A percentile compares a stretch with the other conserved stretches of the same genome.
Conservation (phyloP, 2,113 vertebrate species). For the Stictonetta naevosa region DNA sequence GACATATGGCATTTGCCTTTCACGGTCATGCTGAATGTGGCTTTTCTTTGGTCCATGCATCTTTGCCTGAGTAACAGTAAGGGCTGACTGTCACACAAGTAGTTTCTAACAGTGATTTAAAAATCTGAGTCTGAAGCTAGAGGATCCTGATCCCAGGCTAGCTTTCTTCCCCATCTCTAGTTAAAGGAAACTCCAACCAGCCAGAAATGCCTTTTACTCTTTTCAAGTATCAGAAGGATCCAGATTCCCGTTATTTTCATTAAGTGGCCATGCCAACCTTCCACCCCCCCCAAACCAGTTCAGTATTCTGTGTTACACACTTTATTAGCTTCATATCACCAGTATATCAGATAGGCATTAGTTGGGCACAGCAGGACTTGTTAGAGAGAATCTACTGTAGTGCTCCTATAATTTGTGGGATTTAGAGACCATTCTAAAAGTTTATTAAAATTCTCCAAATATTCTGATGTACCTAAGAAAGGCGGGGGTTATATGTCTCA, state of each 20-base stretch:
- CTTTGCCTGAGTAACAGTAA: not conserved
- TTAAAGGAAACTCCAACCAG: not conserved
- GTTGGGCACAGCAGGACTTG: not conserved
- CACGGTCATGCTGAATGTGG: not conserved
- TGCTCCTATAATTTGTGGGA: constrained; percentile 19
- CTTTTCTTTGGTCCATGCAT: not conserved
- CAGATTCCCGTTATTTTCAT: not conserved
- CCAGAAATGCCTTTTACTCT: not conserved
- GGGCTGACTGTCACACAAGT: not conserved
- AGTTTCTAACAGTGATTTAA: not conserved
- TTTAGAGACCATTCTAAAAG: constrained; percentile 37
- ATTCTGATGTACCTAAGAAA: constrained; percentile 36
- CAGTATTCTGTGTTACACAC: not conserved
- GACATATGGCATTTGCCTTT: not conserved
- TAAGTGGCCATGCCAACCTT: not conserved
- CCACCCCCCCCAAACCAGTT: not conserved
- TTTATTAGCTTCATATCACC: not conserved
- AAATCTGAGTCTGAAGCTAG: not conserved
- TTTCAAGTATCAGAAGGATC: not conserved
- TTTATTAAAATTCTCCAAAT: constrained; percentile 40
- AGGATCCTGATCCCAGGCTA: not conserved
- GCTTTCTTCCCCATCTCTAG: not conserved
- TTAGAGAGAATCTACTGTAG: not conserved
- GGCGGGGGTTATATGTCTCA: not conserved
- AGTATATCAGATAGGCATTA: not conserved